phyloP scores from a whole-genome alignment of 2,797 vertebrate species.

The Molossus alvarezi region DNA sequence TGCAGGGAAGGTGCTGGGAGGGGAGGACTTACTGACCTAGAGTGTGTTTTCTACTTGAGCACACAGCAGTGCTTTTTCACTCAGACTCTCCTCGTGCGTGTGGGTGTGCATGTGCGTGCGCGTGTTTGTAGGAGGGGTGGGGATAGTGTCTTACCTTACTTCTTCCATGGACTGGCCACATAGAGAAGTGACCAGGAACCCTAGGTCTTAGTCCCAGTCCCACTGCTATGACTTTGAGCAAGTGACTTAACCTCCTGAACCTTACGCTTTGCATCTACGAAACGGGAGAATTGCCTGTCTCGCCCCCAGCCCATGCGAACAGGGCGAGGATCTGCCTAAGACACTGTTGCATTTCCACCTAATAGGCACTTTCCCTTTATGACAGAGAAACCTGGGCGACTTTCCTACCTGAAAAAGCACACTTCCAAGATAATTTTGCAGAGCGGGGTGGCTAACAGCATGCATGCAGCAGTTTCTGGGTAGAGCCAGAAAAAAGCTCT shows the following conservation, averaged over 20 bases:
- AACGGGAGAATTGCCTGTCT: neutral
- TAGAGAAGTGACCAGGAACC: neutral
- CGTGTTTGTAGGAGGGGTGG: neutral
- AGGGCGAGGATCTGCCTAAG: neutral
- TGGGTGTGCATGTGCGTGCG: too few relatives aligned
- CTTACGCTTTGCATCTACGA: neutral
- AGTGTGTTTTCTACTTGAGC: slow-evolving; percentile 6
- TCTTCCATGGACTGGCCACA: neutral
- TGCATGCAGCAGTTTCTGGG: neutral
- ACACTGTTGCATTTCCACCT: neutral
- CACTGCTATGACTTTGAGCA: neutral
- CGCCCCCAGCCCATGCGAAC: neutral
- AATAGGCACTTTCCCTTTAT: neutral
- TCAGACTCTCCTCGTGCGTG: neutral
- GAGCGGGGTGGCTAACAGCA: neutral
- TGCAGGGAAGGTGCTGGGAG: neutral
- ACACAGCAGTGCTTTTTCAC: neutral
- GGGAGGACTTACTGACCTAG: neutral
- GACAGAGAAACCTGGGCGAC: neutral
- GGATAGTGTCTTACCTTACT: neutral
- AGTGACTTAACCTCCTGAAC: neutral
- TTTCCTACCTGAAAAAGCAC: neutral
- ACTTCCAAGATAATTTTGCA: neutral
- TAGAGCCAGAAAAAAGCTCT: neutral
- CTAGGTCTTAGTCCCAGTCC: neutral